Evolutionary conservation across 2,888 invertebrate genomes (phyloP).

Genomic region (Amphipyra berbera): DNA sequence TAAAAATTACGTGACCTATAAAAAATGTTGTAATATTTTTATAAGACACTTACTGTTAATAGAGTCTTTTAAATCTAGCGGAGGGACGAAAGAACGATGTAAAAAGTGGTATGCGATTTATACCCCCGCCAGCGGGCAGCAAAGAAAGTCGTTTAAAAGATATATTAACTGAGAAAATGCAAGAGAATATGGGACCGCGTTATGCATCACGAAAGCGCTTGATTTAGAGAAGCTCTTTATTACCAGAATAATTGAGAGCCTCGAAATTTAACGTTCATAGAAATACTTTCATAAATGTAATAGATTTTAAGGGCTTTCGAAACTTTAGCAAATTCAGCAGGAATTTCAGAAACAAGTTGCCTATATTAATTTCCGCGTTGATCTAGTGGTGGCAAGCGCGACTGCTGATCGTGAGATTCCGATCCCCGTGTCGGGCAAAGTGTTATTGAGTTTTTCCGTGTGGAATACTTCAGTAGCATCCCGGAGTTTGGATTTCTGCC

Average conservation of each 20-base stretch:
- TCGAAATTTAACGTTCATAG: constrained; percentile 25
- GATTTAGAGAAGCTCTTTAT: constrained; percentile 63
- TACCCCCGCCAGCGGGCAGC: constrained; percentile 60
- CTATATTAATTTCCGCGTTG: constrained; percentile 24
- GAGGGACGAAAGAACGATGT: constrained; percentile 49
- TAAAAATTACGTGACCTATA: constrained; percentile 43
- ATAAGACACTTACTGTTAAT: constrained; percentile 50
- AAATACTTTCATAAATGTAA: constrained; percentile 21
- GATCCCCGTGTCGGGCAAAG: no score
- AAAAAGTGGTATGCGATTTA: constrained; percentile 69
- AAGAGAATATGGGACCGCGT: constrained; percentile 68
- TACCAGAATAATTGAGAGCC: constrained; percentile 49
- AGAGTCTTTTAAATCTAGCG: constrained; percentile 57
- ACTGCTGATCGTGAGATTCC: no score
- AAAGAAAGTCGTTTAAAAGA: constrained; percentile 78
- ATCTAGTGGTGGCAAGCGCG: no score
- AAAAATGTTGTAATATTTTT: constrained; percentile 53
- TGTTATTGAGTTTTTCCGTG: no score
- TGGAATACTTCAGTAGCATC: no score
- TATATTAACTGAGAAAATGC: constrained; percentile 79
- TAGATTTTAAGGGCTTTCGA: constrained; percentile 15
- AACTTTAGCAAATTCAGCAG: neutral
- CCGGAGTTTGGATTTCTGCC: no score
- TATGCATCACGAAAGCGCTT: constrained; percentile 67
- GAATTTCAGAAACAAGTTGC: constrained; percentile 18